These are phyloP conservation scores for Apostichopus leukothele DNA, from an alignment of 53 echinoderm and acorn worm species.

Conservation along the genomic window DNA sequence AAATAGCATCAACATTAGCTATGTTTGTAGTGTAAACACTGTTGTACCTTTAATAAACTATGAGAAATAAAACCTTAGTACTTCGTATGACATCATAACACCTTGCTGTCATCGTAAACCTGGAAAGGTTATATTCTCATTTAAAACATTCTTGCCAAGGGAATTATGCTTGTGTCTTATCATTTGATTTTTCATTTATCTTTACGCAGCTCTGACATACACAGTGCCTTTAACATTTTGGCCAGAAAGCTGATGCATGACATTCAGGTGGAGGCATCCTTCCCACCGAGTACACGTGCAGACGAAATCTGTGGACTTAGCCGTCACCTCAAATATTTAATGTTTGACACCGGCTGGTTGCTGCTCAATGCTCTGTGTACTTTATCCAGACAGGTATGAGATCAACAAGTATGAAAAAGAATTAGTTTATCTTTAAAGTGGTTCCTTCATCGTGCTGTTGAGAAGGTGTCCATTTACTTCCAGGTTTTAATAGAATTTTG, in stretches of 20 bases:
- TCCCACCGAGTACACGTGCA: slow-evolving; percentile 40
- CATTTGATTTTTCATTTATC: no score
- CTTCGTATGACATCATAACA: no score
- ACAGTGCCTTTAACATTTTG: slow-evolving; percentile 94
- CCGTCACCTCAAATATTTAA: slow-evolving; percentile 76
- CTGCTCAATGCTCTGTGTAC: slow-evolving; percentile 76
- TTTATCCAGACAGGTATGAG: slow-evolving; percentile 80
- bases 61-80: background rate
- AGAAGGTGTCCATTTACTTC: no score
- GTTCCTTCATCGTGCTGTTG: background rate
- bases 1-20: background rate
- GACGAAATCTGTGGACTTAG: slow-evolving; percentile 50
- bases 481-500: background rate
- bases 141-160: no score
- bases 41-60: background rate
- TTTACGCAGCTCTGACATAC: slow-evolving; percentile 77
- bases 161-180: no score
- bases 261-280: slow-evolving; percentile 72
- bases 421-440: background rate
- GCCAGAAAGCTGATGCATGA: slow-evolving; percentile 84
- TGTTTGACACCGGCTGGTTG: slow-evolving; percentile 94
- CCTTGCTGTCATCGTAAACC: no score
- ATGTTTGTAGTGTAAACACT: background rate
- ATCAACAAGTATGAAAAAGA: background rate
- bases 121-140: no score